Evolutionary conservation across 2,888 invertebrate species (phyloP).

Genomic region (Pseudanteris insignis): DNA sequence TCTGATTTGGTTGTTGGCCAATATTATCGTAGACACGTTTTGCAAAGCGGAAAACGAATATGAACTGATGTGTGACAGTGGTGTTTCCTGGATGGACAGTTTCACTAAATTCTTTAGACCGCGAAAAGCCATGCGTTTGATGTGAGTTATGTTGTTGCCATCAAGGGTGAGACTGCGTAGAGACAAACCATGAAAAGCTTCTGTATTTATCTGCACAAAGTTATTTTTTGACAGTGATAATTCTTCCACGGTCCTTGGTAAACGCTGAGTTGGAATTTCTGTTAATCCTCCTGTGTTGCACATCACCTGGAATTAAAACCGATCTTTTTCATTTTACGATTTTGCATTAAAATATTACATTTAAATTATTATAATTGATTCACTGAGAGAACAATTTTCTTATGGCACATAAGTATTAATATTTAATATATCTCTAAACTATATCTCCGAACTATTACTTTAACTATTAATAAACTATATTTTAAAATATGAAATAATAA

Average conservation of each 20-base stretch:
- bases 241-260: constrained; percentile 84
- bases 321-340: constrained; percentile 6
- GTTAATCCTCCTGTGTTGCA: constrained; percentile 86
- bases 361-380: background rate
- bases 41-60: constrained; percentile 87
- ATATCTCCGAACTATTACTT: too few species aligned
- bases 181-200: constrained; percentile 83
- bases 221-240: constrained; percentile 86
- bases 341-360: background rate
- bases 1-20: constrained; percentile 75
- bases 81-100: constrained; percentile 87
- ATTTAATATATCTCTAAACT: too few species aligned
- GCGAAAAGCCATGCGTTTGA: constrained; percentile 87
- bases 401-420: too few species aligned
- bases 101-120: constrained; percentile 81
- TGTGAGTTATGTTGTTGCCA: constrained; percentile 84
- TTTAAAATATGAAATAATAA: too few species aligned
- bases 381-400: too few species aligned
- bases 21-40: constrained; percentile 73
- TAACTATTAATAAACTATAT: too few species aligned
- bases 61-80: constrained; percentile 80
- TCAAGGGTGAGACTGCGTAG: constrained; percentile 85
- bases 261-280: constrained; percentile 79
- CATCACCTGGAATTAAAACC: constrained; percentile 78
- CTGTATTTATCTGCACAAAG: constrained; percentile 81